A percentile compares a stretch with the other conserved stretches of the same genome.
Conservation (phyloP, 1,140 invertebrate genomes). For the Tetragonula clypearis region DNA sequence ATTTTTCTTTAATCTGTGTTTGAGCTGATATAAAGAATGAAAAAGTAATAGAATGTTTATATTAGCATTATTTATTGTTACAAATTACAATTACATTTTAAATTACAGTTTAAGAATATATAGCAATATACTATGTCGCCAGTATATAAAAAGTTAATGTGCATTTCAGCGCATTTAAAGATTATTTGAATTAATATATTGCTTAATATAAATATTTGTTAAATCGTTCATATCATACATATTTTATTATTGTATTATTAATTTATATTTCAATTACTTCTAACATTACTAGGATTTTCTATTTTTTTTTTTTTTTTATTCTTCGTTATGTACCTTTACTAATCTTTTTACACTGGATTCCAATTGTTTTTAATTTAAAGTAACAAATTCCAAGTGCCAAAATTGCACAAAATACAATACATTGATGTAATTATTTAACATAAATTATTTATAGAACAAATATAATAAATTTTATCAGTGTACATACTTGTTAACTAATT, state of each 20-base stretch:
- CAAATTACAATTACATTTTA: slow-evolving; percentile 7
- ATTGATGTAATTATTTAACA: background rate
- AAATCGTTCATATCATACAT: background rate
- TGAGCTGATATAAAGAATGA: background rate
- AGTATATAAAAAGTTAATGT: slow-evolving; percentile 12
- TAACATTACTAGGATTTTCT: background rate
- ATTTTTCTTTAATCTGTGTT: background rate
- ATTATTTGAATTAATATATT: background rate
- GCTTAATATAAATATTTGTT: slow-evolving; percentile 1
- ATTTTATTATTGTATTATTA: background rate
- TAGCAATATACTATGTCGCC: background rate
- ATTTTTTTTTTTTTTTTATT: background rate
- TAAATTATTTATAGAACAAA: background rate
- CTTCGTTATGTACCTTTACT: background rate
- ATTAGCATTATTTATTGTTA: slow-evolving; percentile 7
- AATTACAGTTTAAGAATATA: background rate
- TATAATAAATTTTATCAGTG: background rate
- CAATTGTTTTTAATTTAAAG: background rate
- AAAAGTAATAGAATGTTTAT: background rate
- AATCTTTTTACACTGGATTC: background rate
- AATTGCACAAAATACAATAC: background rate
- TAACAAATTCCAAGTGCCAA: background rate
- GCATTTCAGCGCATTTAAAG: background rate
- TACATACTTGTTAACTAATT: background rate
- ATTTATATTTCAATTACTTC: background rate